phyloP scores from a whole-genome alignment of 2,888 invertebrate species.

The Xestia ashworthii region DNA sequence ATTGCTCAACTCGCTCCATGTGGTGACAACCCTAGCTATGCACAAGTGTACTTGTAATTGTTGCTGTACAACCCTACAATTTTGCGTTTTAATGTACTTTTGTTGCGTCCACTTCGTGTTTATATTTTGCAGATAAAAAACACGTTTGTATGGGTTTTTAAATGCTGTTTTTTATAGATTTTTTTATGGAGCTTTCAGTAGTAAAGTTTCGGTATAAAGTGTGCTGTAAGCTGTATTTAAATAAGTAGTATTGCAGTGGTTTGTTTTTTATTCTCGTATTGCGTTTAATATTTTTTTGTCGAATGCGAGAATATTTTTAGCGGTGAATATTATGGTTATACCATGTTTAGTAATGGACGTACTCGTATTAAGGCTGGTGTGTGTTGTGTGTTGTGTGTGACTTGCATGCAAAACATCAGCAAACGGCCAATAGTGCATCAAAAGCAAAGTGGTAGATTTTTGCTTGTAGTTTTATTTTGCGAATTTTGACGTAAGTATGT shows the following conservation, averaged over 20 bases:
- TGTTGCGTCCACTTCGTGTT: constrained; percentile 43
- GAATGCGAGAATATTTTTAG: not conserved
- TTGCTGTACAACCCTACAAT: constrained; percentile 54
- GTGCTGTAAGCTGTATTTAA: constrained; percentile 37
- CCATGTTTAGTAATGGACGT: not conserved
- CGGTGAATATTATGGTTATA: not conserved
- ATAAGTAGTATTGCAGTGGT: constrained; percentile 27
- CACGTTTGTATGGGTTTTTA: constrained; percentile 37
- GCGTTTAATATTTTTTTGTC: not conserved
- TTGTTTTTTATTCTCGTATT: constrained; percentile 1
- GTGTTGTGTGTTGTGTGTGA: too few species aligned
- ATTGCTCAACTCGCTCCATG: constrained; percentile 73
- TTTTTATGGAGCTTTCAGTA: constrained; percentile 32
- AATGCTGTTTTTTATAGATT: constrained; percentile 36
- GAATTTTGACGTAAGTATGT: too few species aligned
- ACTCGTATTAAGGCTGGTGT: too few species aligned
- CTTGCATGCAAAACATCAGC: too few species aligned
- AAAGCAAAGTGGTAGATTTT: too few species aligned
- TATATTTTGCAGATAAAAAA: constrained; percentile 47
- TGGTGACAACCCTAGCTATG: constrained; percentile 64
- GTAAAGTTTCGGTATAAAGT: constrained; percentile 31
- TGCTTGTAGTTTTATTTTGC: too few species aligned
- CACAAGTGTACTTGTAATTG: constrained; percentile 60
- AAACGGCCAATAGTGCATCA: too few species aligned
- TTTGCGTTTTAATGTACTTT: constrained; percentile 62